Conservation (phyloP, 2,888 invertebrate genomes). For the Beris chalybata region DNA sequence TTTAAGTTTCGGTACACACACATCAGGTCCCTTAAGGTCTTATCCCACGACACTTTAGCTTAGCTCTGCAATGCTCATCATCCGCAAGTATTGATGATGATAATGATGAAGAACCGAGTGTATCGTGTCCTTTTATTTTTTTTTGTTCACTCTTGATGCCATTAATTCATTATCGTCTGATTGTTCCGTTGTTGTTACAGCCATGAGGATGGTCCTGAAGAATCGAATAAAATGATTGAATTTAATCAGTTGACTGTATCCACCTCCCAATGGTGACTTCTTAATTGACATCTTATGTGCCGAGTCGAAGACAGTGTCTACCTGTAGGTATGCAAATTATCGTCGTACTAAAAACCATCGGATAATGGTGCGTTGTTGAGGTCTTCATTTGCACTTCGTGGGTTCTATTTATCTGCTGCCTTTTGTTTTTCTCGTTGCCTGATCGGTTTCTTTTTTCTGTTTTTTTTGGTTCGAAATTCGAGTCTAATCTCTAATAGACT, state of each 20-base stretch:
- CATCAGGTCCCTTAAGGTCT: conserved; percentile 6
- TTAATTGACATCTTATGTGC: conserved; percentile 29
- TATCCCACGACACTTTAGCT: conserved; percentile 31
- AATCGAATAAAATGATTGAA: conserved; percentile 24
- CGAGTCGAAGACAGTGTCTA: not conserved
- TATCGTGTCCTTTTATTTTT: conserved; percentile 11
- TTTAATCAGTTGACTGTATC: conserved; percentile 24
- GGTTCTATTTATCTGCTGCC: conserved; percentile 3
- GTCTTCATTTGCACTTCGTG: not conserved
- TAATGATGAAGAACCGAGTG: conserved; percentile 23
- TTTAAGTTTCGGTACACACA: conserved; percentile 8
- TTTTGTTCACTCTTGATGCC: conserved; percentile 5
- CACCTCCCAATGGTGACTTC: conserved; percentile 29
- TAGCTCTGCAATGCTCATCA: not conserved
- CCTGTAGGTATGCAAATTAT: conserved; percentile 30
- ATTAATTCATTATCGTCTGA: conserved; percentile 24
- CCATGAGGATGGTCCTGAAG: not conserved
- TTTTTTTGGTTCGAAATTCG: not conserved
- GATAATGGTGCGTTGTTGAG: too few relatives aligned
- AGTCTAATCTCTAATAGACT: not conserved
- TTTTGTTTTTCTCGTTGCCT: not conserved
- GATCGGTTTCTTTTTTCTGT: not conserved
- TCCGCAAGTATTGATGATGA: conserved; percentile 14
- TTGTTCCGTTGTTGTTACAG: not conserved
- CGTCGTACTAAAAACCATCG: not conserved